Percentiles rank a stretch among this genome's conserved stretches.
phyloP scores from a whole-genome alignment of 2,797 vertebrate species.

The Phalloptychus januarius region DNA sequence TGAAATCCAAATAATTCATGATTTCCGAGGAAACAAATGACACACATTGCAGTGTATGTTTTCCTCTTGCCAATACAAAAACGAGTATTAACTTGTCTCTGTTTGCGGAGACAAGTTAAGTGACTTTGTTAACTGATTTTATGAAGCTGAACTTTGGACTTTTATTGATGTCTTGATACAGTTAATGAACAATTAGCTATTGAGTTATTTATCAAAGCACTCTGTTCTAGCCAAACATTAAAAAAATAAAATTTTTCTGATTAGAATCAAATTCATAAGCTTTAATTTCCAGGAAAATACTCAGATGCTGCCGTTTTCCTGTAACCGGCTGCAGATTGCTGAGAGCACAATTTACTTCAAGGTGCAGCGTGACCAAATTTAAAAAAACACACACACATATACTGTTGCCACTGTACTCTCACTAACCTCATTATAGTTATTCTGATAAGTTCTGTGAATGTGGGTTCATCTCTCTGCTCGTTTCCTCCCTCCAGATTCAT shows the following conservation, averaged over 20 bases:
- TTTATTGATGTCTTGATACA: not conserved
- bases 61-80: not conserved
- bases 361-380: not conserved
- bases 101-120: not conserved
- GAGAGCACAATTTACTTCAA: not conserved
- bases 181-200: not conserved
- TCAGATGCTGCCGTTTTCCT: not conserved
- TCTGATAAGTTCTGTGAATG: constrained; percentile 15
- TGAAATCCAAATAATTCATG: not conserved
- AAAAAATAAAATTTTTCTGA: not conserved
- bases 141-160: not conserved
- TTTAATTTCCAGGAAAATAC: not conserved
- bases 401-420: not conserved
- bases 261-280: not conserved
- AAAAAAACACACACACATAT: not conserved
- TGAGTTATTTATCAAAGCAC: not conserved
- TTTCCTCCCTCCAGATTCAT: constrained; percentile 65
- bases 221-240: not conserved
- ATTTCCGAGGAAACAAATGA: not conserved
- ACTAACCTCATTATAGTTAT: constrained; percentile 13
- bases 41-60: not conserved
- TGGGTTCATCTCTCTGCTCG: constrained; percentile 25
- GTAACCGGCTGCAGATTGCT: not conserved
- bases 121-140: not conserved
- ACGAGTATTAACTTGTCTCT: not conserved